These are phyloP conservation scores for Phrynocephalus vlangalii DNA, from an alignment of 2,797 vertebrate genomes.

Conservation along the genomic window DNA sequence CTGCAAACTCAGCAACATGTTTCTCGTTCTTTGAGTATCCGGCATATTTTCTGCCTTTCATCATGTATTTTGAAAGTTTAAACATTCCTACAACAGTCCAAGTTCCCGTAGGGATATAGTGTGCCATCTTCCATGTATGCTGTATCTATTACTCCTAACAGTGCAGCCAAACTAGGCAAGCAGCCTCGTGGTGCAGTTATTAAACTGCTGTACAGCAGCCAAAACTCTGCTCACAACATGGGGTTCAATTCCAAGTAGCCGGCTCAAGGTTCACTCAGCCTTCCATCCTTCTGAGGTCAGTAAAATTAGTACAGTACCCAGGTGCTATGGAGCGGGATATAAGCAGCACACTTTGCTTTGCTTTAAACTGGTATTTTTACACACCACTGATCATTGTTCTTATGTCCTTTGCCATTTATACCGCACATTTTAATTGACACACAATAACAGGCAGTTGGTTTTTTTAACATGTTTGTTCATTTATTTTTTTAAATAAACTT, in stretches of 20 bases:
- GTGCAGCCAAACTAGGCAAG: not conserved
- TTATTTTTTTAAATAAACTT: slow-evolving; percentile 68
- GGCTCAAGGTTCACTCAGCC: too few relatives aligned
- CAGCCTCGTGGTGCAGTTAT: too few relatives aligned
- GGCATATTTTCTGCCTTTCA: not conserved
- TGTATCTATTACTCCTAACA: not conserved
- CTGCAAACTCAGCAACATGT: not conserved
- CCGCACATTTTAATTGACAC: not conserved
- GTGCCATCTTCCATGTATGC: not conserved
- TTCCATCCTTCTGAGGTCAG: too few relatives aligned
- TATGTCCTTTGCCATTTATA: not conserved
- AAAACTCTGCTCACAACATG: too few relatives aligned
- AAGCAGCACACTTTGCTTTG: too few relatives aligned
- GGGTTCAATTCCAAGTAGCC: too few relatives aligned
- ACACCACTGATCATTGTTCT: not conserved
- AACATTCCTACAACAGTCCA: not conserved
- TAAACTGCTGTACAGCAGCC: too few relatives aligned
- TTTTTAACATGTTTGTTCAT: slow-evolving; percentile 40
- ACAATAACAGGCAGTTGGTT: not conserved
- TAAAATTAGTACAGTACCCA: too few relatives aligned
- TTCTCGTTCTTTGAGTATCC: not conserved
- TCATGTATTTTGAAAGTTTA: not conserved
- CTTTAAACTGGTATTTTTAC: not conserved
- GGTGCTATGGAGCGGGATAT: too few relatives aligned
- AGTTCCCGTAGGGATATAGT: not conserved